Percentiles rank a stretch among this genome's conserved stretches.
These are phyloP conservation scores for Ptychoptera contaminata DNA, from an alignment of 2,888 invertebrate genomes.

Conservation along the genomic window DNA sequence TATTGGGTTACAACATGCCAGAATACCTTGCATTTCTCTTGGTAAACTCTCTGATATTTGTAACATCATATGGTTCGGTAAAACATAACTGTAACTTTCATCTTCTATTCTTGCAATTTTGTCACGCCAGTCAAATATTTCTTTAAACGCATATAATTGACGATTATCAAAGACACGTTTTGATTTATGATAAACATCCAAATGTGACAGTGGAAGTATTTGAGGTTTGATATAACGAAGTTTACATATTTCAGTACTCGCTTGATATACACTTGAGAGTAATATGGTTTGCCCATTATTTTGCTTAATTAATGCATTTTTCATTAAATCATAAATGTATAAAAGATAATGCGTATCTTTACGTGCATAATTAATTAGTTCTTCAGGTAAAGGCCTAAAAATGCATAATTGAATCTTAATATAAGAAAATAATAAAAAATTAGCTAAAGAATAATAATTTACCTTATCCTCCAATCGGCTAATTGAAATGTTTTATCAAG, in stretches of 20 bases:
- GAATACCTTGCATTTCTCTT: constrained; percentile 80
- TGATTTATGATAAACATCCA: constrained; percentile 61
- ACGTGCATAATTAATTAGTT: constrained; percentile 72
- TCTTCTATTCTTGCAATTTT: constrained; percentile 67
- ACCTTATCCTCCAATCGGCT: constrained; percentile 87
- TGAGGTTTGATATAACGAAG: constrained; percentile 66
- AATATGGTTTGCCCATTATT: constrained; percentile 48
- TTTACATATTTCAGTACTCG: constrained; percentile 59
- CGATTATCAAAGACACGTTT: constrained; percentile 68
- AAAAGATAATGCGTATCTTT: constrained; percentile 90
- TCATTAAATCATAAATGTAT: constrained; percentile 70
- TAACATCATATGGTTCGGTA: constrained; percentile 92
- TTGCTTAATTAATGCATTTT: constrained; percentile 50
- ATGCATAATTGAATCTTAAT: constrained; percentile 1
- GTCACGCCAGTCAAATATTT: constrained; percentile 83
- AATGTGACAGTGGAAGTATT: constrained; percentile 50
- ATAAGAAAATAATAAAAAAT: too few species aligned
- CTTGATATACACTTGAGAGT: constrained; percentile 51
- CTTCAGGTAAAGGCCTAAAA: constrained; percentile 61
- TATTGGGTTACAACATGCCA: constrained; percentile 85
- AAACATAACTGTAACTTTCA: constrained; percentile 80
- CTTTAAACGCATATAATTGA: constrained; percentile 67
- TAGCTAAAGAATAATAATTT: constrained; percentile 8
- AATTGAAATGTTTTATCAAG: constrained; percentile 84
- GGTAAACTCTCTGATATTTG: constrained; percentile 78